These are phyloP conservation scores for Glossosoma conforme DNA, from an alignment of 1,140 invertebrate genomes.

Conservation along the genomic window DNA sequence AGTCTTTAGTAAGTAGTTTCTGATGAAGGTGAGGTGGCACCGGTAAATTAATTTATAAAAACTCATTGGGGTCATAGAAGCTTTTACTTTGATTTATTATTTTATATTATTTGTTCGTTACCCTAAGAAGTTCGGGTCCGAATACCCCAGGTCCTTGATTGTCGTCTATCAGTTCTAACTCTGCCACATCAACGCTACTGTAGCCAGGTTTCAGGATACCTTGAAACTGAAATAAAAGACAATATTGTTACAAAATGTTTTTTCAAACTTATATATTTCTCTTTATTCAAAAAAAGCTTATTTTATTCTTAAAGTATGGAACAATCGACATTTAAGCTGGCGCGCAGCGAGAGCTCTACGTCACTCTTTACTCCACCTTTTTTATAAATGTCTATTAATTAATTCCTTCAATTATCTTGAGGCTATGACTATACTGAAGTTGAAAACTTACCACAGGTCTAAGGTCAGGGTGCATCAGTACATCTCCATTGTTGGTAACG, in stretches of 20 bases:
- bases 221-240: too few species aligned
- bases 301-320: slow-evolving; percentile 8
- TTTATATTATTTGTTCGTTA: not conserved
- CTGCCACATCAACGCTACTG: slow-evolving; percentile 67
- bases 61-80: too few species aligned
- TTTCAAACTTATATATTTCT: too few species aligned
- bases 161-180: slow-evolving; percentile 63
- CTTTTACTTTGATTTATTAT: too few species aligned
- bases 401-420: not conserved
- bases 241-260: too few species aligned
- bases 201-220: slow-evolving; percentile 65
- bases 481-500: slow-evolving; percentile 72
- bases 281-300: too few species aligned
- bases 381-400: not conserved
- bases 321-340: not conserved
- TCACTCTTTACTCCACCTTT: not conserved
- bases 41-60: too few species aligned
- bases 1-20: too few species aligned
- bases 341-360: not conserved
- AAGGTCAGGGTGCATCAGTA: slow-evolving; percentile 52
- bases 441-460: slow-evolving; percentile 46
- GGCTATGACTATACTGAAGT: not conserved
- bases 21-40: too few species aligned
- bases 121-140: slow-evolving; percentile 32
- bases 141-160: slow-evolving; percentile 37